phyloP scores from a whole-genome alignment of 2,888 invertebrate genomes.

The Acanthosepion lycidas region DNA sequence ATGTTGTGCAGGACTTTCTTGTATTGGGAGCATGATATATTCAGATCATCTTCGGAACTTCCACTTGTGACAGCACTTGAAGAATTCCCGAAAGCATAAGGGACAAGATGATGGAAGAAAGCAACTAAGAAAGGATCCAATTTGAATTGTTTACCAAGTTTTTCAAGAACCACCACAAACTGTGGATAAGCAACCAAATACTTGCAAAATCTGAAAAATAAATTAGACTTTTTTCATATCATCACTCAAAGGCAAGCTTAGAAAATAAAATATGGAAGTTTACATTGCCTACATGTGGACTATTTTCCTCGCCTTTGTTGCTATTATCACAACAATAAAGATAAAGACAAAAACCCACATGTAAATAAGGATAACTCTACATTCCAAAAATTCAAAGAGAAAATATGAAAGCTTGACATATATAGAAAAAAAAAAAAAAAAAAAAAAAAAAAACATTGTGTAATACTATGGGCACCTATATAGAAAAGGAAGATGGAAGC shows the following conservation, averaged over 20 bases:
- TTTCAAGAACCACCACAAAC: constrained; percentile 59
- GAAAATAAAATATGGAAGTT: neutral
- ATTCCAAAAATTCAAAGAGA: too few relatives aligned
- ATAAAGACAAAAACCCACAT: too few relatives aligned
- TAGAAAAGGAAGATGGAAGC: too few relatives aligned
- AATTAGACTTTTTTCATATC: neutral
- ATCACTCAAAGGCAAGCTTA: too few relatives aligned
- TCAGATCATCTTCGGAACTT: constrained; percentile 63
- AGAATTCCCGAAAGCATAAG: constrained; percentile 63
- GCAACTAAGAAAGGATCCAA: constrained; percentile 57
- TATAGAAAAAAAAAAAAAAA: too few relatives aligned
- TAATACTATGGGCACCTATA: too few relatives aligned
- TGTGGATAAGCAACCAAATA: constrained; percentile 62
- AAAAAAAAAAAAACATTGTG: too few relatives aligned
- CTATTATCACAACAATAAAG: too few relatives aligned
- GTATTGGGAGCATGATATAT: constrained; percentile 55
- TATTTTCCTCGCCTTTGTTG: too few relatives aligned
- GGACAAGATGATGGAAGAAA: constrained; percentile 63
- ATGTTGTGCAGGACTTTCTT: constrained; percentile 61
- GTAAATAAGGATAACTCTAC: too few relatives aligned
- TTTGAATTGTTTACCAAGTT: constrained; percentile 60
- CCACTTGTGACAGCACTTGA: constrained; percentile 58
- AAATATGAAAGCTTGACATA: too few relatives aligned
- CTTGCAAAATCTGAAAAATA: constrained; percentile 62
- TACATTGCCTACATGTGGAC: too few relatives aligned